phyloP scores from a whole-genome alignment of 2,113 vertebrate species.

The Sceloporus tristichus region DNA sequence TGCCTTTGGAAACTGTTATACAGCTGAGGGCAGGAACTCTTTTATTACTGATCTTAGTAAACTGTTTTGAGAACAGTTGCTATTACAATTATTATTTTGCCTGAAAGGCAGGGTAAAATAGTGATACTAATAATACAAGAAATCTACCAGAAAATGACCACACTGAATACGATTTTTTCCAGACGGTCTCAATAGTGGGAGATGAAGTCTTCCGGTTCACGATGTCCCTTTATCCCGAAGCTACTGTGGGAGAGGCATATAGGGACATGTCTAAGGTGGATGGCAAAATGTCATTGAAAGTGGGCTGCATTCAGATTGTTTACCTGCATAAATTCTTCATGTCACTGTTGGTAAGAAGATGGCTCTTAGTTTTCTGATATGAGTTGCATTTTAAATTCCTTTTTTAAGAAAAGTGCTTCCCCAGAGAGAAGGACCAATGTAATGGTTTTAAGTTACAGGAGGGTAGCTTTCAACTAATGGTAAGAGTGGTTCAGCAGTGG shows the following conservation, averaged over 20 bases:
- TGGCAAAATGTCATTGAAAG: slow-evolving; percentile 87
- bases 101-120: too few species aligned
- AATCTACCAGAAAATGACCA: neutral
- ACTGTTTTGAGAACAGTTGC: too few species aligned
- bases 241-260: slow-evolving; percentile 88
- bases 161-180: slow-evolving; percentile 41
- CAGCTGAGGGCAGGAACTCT: neutral
- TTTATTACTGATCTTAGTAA: neutral
- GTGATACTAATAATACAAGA: too few species aligned
- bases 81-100: neutral
- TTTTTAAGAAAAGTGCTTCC: neutral
- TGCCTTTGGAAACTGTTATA: neutral
- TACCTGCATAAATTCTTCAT: slow-evolving; percentile 95
- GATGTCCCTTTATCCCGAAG: slow-evolving; percentile 88
- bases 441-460: too few species aligned
- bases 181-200: slow-evolving; percentile 94
- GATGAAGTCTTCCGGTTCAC: slow-evolving; percentile 95
- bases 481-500: too few species aligned
- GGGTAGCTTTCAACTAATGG: too few species aligned
- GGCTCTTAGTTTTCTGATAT: neutral
- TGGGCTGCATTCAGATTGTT: slow-evolving; percentile 94
- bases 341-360: slow-evolving; percentile 90
- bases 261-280: slow-evolving; percentile 88
- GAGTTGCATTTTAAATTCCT: neutral
- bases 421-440: too few species aligned